phyloP scores from a whole-genome alignment of 2,888 invertebrate species.

The Drosophila rellima region DNA sequence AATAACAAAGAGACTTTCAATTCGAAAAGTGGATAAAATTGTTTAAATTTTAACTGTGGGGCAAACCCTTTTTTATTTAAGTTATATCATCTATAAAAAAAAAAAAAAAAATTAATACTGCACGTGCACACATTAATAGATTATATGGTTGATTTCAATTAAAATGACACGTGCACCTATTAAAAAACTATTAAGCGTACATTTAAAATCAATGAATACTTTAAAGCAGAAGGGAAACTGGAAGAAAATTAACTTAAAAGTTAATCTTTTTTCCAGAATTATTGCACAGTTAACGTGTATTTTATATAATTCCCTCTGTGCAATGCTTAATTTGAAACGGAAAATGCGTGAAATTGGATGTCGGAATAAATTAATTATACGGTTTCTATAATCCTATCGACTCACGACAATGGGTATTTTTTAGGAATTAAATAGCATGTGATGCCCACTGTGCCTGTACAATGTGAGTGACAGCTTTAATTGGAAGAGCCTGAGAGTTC shows the following conservation, averaged over 20 bases:
- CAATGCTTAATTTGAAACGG: neutral
- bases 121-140: neutral
- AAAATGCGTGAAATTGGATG: neutral
- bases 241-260: neutral
- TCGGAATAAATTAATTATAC: neutral
- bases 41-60: neutral
- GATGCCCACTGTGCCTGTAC: neutral
- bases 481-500: conserved; percentile 6
- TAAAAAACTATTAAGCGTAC: neutral
- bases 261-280: neutral
- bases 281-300: too few species aligned
- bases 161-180: neutral
- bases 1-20: neutral
- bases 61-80: neutral
- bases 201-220: neutral
- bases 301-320: neutral
- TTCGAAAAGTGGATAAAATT: neutral
- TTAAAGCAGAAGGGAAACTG: neutral
- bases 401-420: neutral
- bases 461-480: neutral
- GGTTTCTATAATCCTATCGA: neutral
- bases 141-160: neutral
- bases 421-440: neutral
- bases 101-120: neutral
- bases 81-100: neutral